Evolutionary conservation across 1,140 invertebrate species (phyloP), one percentile per base, ranked within the genome.

Genomic region (Apis laboriosa): DNA sequence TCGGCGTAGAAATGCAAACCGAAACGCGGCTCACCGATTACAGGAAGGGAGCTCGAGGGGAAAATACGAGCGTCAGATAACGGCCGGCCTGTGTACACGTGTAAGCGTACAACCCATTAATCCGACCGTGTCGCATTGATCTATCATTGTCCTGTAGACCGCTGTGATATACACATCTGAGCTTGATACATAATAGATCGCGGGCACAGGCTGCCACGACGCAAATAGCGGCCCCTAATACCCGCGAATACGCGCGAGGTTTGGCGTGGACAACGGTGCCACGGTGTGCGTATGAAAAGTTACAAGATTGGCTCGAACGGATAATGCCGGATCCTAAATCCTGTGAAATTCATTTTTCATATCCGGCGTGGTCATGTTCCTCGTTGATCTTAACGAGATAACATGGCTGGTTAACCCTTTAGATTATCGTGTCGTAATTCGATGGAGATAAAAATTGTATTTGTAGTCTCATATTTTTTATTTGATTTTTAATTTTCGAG

Each of bases 71-170:
- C 88, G 58, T 51, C 43, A 81, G 90, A 91, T 90, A 91, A 89
- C 90, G 86, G 67, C 85, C 49, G 81, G 21, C 86, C 77, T 87
- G 34, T 64, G 80, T 83, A 86, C 84, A 79, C 84, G 78, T 90
- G 88, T 90, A 90, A 88, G 89, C 86, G 80, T 87, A 89, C 89
- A 80, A 86, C 88, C 90, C 90, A 91, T 92, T 92, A 92, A 92
- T 92, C 88, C 90, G 87, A 86, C 84, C 89, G 88, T 91, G 91
- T 91, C 90, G 87, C 89, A 90, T 91, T 91, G 91, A 92, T 92
- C 90, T 91, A 91, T 92, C 90, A 90, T 91, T 91, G 90, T 91
- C 91, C 90, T 79, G 86, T 84, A 75, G 68, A 75, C 71, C 74
- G 76, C 85, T 84, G 89, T 91, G 90, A 91, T 90, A 90, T 91